A percentile compares a stretch with the other conserved stretches of the same genome.
Conservation (phyloP, 2,888 invertebrate genomes). For the Nephrotoma flavescens region DNA sequence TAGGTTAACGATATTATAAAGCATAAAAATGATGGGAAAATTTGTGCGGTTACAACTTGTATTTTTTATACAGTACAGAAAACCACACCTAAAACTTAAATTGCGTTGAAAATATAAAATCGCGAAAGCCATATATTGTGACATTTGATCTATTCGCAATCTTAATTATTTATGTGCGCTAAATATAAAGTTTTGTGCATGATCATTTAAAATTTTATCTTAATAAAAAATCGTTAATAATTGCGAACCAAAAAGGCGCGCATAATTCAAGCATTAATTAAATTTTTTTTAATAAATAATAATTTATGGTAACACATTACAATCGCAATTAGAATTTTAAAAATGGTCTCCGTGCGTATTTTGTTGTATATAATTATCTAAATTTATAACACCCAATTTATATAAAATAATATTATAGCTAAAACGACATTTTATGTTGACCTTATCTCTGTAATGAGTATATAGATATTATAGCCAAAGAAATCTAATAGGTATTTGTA, state of each 20-base stretch:
- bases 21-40: not conserved
- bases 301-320: not conserved
- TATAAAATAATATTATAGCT: no score
- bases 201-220: not conserved
- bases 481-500: not conserved
- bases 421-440: not conserved
- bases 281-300: not conserved
- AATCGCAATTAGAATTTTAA: no score
- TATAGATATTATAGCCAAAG: not conserved
- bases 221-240: not conserved
- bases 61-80: not conserved
- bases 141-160: not conserved
- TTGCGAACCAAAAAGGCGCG: not conserved
- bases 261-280: not conserved
- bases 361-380: no score
- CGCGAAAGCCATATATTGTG: not conserved
- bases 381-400: no score
- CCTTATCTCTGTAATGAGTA: not conserved
- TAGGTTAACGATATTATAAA: not conserved
- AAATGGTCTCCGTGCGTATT: no score
- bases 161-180: not conserved
- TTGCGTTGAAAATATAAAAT: not conserved
- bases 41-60: not conserved
- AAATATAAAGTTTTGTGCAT: not conserved
- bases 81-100: not conserved